These are phyloP conservation scores for Chamaea fasciata DNA, from an alignment of 2,113 vertebrate genomes.

Conservation along the genomic window DNA sequence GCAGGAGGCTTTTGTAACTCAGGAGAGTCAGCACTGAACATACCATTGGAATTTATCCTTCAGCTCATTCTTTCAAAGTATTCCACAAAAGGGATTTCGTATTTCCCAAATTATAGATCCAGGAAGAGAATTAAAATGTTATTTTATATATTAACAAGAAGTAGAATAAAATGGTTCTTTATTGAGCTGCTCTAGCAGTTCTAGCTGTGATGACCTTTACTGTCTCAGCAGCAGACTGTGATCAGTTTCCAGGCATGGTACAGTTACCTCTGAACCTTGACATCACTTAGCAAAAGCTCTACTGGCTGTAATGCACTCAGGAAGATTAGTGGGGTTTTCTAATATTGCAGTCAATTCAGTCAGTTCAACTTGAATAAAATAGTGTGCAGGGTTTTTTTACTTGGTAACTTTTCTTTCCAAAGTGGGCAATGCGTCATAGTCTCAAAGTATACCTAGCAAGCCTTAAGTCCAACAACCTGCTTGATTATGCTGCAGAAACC, in stretches of 20 bases:
- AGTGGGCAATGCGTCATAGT: not conserved
- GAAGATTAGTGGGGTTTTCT: not conserved
- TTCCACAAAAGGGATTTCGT: not conserved
- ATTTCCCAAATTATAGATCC: not conserved
- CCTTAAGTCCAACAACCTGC: not conserved
- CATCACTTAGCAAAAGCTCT: not conserved
- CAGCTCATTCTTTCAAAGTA: not conserved
- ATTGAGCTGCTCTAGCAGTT: not conserved
- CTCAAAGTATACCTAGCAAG: not conserved
- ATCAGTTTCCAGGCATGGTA: not conserved
- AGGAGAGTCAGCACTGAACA: not conserved
- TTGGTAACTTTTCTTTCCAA: not conserved
- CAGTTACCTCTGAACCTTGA: not conserved
- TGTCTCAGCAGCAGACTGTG: not conserved
- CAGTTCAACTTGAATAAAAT: not conserved
- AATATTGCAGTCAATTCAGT: not conserved
- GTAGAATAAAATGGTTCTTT: not conserved
- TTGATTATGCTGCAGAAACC: not conserved
- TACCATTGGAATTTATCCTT: not conserved
- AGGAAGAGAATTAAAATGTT: not conserved
- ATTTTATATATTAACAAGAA: not conserved
- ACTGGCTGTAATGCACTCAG: not conserved
- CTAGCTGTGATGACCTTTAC: not conserved
- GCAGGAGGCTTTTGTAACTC: not conserved
- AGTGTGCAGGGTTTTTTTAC: not conserved